Conservation (phyloP, 1,140 invertebrate genomes). For the Drosophila novamexicana region DNA sequence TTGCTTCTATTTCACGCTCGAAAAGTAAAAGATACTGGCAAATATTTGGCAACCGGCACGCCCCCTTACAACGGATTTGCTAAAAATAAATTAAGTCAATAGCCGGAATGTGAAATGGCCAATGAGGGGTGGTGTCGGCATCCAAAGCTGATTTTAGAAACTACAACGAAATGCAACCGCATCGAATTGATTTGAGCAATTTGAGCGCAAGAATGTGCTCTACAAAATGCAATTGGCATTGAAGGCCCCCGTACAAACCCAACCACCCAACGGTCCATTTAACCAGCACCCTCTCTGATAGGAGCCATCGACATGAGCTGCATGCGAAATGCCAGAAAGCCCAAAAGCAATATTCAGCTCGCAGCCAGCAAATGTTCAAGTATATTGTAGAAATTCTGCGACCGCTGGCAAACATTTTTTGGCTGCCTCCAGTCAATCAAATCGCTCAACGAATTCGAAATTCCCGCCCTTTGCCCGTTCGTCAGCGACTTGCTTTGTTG, state of each 20-base stretch:
- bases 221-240: slow-evolving; percentile 69
- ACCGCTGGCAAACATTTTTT: slow-evolving; percentile 41
- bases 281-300: slow-evolving; percentile 10
- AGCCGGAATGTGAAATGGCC: background rate
- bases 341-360: slow-evolving; percentile 56
- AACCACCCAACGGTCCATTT: slow-evolving; percentile 24
- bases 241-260: slow-evolving; percentile 11
- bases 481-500: slow-evolving; percentile 8
- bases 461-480: background rate
- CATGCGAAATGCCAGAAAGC: slow-evolving; percentile 46
- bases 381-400: slow-evolving; percentile 42
- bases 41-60: slow-evolving; percentile 5
- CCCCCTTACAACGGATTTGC: slow-evolving; percentile 13
- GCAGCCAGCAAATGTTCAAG: slow-evolving; percentile 38
- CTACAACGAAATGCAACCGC: slow-evolving; percentile 63
- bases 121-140: background rate
- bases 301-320: slow-evolving; percentile 30
- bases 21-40: slow-evolving; percentile 2
- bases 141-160: slow-evolving; percentile 46
- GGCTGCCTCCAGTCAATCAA: slow-evolving; percentile 46
- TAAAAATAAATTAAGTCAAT: slow-evolving; percentile 39
- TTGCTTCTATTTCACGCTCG: background rate
- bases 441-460: slow-evolving; percentile 34
- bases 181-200: slow-evolving; percentile 79
- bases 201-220: slow-evolving; percentile 67